These are phyloP conservation scores for Coleophora flavipennella DNA, from an alignment of 2,888 invertebrate genomes.

Conservation along the genomic window DNA sequence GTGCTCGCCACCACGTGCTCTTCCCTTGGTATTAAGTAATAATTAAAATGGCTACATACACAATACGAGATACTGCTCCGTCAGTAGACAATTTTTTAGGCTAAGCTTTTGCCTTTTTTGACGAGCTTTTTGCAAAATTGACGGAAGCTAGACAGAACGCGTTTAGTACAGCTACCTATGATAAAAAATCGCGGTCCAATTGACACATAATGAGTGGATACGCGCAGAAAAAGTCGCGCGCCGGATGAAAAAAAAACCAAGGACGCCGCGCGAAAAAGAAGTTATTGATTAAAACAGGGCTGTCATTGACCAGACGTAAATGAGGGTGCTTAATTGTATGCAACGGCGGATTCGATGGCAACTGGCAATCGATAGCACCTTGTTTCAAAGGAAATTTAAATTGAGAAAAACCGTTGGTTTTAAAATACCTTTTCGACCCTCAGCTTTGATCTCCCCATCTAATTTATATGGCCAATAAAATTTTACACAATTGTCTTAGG, in stretches of 20 bases:
- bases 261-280: constrained; percentile 69
- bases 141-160: constrained; percentile 47
- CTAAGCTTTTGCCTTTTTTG: constrained; percentile 65
- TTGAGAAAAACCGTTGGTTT: constrained; percentile 2
- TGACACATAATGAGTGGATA: constrained; percentile 64
- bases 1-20: constrained; percentile 66
- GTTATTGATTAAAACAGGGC: constrained; percentile 71
- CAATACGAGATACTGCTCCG: constrained; percentile 65
- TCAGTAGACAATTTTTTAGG: constrained; percentile 71
- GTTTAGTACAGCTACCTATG: constrained; percentile 24
- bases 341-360: constrained; percentile 45
- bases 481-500: no score
- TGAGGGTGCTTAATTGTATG: constrained; percentile 71
- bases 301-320: constrained; percentile 72
- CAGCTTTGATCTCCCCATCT: no score
- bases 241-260: constrained; percentile 66
- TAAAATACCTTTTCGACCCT: no score
- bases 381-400: constrained; percentile 17
- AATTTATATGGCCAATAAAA: no score
- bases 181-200: constrained; percentile 46
- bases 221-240: constrained; percentile 71
- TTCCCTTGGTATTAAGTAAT: constrained; percentile 72
- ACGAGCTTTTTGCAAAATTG: constrained; percentile 58
- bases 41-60: constrained; percentile 68
- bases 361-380: constrained; percentile 39